These are phyloP conservation scores for Amblyjoppa proteus DNA, from an alignment of 2,888 invertebrate genomes.

Conservation along the genomic window DNA sequence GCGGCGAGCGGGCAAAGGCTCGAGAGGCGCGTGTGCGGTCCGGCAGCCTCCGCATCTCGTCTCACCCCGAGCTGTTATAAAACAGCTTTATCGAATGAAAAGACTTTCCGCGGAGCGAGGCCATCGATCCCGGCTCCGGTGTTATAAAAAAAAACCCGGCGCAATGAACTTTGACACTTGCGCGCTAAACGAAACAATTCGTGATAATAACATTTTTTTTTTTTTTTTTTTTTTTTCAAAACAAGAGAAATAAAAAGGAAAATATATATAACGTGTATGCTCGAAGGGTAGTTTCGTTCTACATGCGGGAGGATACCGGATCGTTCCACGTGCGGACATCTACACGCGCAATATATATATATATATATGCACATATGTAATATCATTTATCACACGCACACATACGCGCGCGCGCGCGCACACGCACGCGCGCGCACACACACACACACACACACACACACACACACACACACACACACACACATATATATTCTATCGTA, in stretches of 20 bases:
- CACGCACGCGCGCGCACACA: too few relatives aligned
- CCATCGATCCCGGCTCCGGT: constrained; percentile 31
- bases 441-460: too few relatives aligned
- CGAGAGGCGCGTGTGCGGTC: constrained; percentile 17
- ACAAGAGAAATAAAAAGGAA: neutral
- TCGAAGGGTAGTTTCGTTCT: neutral
- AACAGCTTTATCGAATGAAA: constrained; percentile 33
- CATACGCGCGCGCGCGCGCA: too few relatives aligned
- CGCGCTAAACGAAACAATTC: neutral
- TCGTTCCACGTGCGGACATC: too few relatives aligned
- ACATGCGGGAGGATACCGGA: neutral
- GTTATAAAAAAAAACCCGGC: constrained; percentile 14
- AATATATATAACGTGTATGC: neutral
- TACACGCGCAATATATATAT: too few relatives aligned
- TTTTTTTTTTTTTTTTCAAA: too few relatives aligned
- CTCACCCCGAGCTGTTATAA: constrained; percentile 13
- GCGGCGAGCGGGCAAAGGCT: neutral
- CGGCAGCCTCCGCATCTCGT: neutral
- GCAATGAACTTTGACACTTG: constrained; percentile 44
- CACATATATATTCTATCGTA: too few relatives aligned
- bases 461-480: too few relatives aligned
- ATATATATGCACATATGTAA: too few relatives aligned
- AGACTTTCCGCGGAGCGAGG: constrained; percentile 32
- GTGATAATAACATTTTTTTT: neutral
- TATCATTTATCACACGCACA: too few relatives aligned